phyloP scores from a whole-genome alignment of 2,113 vertebrate genomes.

The Cavia porcellus region DNA sequence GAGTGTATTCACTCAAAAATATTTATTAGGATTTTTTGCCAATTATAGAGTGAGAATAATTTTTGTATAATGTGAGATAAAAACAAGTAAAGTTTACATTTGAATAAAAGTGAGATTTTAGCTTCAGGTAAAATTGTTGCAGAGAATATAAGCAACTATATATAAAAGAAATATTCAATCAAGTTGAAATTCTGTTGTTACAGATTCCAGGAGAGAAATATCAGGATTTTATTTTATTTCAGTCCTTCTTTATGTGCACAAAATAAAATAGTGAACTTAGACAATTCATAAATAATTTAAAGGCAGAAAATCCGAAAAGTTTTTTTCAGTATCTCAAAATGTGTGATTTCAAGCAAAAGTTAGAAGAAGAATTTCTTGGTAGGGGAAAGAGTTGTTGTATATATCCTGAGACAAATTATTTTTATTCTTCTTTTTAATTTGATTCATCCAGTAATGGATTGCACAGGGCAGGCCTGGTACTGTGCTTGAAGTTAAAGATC shows the following conservation, averaged over 20 bases:
- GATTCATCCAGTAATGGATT: not conserved
- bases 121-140: conserved; percentile 34
- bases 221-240: conserved; percentile 43
- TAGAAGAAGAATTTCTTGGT: not conserved
- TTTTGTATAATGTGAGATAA: conserved; percentile 15
- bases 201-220: not conserved
- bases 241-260: not conserved
- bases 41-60: conserved; percentile 21
- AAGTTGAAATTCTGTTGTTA: not conserved
- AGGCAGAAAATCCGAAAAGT: not conserved
- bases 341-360: conserved; percentile 20
- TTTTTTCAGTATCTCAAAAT: not conserved
- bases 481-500: not conserved
- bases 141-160: conserved; percentile 1
- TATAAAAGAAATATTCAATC: conserved; percentile 34
- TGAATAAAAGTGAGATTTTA: not conserved
- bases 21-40: conserved; percentile 42
- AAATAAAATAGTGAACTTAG: conserved; percentile 32
- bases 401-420: not conserved
- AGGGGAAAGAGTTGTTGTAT: not conserved
- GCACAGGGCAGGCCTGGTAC: not conserved
- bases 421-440: not conserved
- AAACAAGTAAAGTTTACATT: conserved; percentile 32
- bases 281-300: not conserved
- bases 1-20: not conserved